These are phyloP conservation scores for Drosophila pseudotakahashii DNA, from an alignment of 2,888 invertebrate genomes.

Conservation along the genomic window DNA sequence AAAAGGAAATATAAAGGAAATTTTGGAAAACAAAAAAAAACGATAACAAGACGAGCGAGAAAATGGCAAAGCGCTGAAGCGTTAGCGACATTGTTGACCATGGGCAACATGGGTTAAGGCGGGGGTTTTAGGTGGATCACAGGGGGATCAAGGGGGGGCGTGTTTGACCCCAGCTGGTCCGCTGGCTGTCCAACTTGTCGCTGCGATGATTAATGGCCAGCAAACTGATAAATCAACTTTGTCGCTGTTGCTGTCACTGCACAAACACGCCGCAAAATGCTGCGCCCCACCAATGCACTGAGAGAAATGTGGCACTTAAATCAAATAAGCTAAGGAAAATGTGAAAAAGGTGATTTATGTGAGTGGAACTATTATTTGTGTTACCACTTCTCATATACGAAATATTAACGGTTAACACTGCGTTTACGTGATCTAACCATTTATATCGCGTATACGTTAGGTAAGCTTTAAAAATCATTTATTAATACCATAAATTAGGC, in stretches of 20 bases:
- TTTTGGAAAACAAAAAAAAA: constrained; percentile 2
- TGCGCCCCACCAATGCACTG: constrained; percentile 50
- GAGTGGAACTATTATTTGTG: neutral
- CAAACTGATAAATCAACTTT: constrained; percentile 82
- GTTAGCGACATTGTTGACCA: constrained; percentile 71
- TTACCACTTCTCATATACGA: neutral
- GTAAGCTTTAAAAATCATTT: neutral
- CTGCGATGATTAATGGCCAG: constrained; percentile 81
- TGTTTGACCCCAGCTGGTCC: constrained; percentile 77
- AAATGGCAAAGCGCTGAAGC: constrained; percentile 72
- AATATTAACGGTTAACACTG: neutral
- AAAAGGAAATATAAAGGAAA: constrained; percentile 2
- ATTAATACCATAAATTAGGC: no score
- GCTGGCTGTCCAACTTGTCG: constrained; percentile 81
- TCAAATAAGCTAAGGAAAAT: neutral
- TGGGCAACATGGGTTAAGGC: constrained; percentile 4
- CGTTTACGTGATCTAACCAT: neutral
- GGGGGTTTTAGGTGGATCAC: neutral
- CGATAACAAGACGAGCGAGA: constrained; percentile 7
- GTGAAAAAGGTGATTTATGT: no score
- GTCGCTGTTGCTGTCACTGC: constrained; percentile 78
- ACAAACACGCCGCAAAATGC: constrained; percentile 75
- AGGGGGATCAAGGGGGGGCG: neutral
- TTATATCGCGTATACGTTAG: neutral
- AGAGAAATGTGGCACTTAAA: neutral